Evolutionary conservation across 2,888 invertebrate genomes (phyloP).

Genomic region (Clusia tigrina): DNA sequence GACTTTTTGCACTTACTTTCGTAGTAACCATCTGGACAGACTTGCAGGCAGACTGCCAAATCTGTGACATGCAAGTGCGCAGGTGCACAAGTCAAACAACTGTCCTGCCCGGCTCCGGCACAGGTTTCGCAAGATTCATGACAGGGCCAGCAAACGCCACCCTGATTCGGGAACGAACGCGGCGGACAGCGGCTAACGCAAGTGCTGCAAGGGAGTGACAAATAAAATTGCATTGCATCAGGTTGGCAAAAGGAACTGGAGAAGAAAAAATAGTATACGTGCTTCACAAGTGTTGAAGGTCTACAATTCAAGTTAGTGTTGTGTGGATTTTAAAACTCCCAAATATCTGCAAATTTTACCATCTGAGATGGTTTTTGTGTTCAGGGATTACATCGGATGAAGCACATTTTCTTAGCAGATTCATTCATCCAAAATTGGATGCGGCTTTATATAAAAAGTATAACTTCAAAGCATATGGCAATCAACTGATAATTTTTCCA

Average conservation of each 20-base stretch:
- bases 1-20: conserved; percentile 69
- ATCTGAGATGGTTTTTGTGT: too few species aligned
- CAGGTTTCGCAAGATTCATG: conserved; percentile 91
- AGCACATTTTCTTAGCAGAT: too few species aligned
- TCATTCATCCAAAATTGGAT: too few species aligned
- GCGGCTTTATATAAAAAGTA: too few species aligned
- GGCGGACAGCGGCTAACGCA: conserved; percentile 87
- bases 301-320: too few species aligned
- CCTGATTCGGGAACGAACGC: conserved; percentile 82
- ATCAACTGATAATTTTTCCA: neutral
- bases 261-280: too few species aligned
- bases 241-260: too few species aligned
- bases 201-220: conserved; percentile 70
- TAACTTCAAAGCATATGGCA: neutral
- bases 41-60: conserved; percentile 84
- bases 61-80: conserved; percentile 85
- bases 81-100: conserved; percentile 84
- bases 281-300: too few species aligned
- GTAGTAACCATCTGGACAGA: conserved; percentile 89
- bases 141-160: conserved; percentile 84
- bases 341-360: too few species aligned
- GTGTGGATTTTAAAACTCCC: too few species aligned
- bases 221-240: too few species aligned
- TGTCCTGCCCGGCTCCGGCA: conserved; percentile 86
- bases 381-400: too few species aligned